phyloP scores from a whole-genome alignment of 2,113 vertebrate species.

The Chlorocebus sabaeus region DNA sequence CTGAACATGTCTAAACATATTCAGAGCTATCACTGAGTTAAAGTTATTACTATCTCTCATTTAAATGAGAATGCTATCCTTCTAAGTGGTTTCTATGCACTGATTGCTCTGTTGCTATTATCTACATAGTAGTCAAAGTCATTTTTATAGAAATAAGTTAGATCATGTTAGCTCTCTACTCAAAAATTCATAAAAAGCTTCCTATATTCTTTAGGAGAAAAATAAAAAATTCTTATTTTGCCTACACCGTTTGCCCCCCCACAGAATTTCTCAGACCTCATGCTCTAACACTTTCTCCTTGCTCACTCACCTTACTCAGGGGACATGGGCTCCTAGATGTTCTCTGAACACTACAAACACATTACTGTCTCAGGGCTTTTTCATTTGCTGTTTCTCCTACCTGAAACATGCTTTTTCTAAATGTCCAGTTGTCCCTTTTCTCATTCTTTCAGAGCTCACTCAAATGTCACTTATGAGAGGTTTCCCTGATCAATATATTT shows the following conservation, averaged over 20 bases:
- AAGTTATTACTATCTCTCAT: neutral
- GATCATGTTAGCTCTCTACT: neutral
- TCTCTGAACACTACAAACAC: neutral
- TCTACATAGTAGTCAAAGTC: neutral
- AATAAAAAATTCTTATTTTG: neutral
- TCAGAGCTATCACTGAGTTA: neutral
- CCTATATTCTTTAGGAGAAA: neutral
- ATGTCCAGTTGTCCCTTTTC: neutral
- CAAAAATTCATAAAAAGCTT: neutral
- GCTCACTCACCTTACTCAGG: neutral
- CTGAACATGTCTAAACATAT: neutral
- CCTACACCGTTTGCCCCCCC: neutral
- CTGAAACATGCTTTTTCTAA: neutral
- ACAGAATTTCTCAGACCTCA: neutral
- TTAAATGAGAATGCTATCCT: neutral
- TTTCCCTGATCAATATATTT: neutral
- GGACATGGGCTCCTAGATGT: accelerated
- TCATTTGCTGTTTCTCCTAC: neutral
- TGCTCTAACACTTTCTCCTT: neutral
- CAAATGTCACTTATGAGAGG: neutral
- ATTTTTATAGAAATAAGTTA: neutral
- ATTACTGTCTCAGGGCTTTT: neutral
- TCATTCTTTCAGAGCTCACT: neutral
- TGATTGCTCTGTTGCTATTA: neutral
- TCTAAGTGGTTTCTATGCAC: neutral